Conservation (phyloP, 2,888 invertebrate genomes). For the Callinectes sapidus region DNA sequence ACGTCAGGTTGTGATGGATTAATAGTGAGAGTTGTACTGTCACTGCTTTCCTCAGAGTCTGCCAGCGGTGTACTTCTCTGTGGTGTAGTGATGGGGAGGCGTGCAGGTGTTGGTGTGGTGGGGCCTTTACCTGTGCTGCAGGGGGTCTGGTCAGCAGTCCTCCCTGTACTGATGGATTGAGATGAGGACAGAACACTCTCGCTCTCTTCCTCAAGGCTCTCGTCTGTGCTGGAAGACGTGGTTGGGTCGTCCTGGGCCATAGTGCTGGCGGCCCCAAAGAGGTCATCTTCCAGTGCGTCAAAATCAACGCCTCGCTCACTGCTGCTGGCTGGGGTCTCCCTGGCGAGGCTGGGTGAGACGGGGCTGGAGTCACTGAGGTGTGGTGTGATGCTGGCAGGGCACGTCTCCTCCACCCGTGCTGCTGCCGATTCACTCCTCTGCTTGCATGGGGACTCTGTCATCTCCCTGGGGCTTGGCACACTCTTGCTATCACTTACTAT, state of each 20-base stretch:
- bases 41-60: constrained; percentile 1
- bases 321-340: not conserved
- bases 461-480: not conserved
- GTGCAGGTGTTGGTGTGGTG: not conserved
- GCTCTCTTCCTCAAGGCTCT: not conserved
- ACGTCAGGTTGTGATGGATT: not conserved
- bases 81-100: not conserved
- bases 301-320: constrained; percentile 33
- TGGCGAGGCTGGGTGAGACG: not conserved
- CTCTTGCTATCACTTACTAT: not conserved
- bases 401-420: not conserved
- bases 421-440: not conserved
- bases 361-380: constrained; percentile 3
- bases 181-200: not conserved
- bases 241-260: not conserved
- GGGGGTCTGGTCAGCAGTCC: not conserved
- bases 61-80: not conserved
- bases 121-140: not conserved
- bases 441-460: not conserved
- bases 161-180: not conserved
- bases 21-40: not conserved
- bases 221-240: not conserved
- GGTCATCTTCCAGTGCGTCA: constrained; percentile 44
- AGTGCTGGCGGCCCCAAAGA: constrained; percentile 33
- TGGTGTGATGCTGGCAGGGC: constrained; percentile 3